Evolutionary conservation across 2,797 vertebrate genomes (phyloP).

Genomic region (Hydrophis major): DNA sequence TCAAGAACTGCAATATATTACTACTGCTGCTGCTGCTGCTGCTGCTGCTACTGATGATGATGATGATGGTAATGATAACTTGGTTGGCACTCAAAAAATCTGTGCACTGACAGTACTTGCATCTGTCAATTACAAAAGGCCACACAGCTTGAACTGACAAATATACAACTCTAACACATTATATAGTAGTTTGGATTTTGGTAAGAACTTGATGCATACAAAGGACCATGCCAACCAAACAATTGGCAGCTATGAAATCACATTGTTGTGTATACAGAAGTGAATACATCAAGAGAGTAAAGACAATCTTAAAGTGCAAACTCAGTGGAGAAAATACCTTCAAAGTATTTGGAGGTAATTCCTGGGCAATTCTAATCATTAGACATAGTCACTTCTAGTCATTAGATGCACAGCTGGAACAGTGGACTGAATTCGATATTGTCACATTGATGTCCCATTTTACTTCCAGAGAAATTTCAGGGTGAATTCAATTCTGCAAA

Average conservation of each 20-base stretch:
- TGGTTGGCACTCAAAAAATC: not conserved
- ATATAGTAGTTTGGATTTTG: not conserved
- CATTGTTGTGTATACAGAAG: not conserved
- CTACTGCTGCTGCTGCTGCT: no score
- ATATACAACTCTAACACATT: not conserved
- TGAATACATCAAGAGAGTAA: not conserved
- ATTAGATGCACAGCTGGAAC: not conserved
- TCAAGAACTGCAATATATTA: not conserved
- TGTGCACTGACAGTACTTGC: not conserved
- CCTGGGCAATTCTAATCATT: not conserved
- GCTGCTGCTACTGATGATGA: no score
- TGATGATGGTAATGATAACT: not conserved
- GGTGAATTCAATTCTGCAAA: not conserved
- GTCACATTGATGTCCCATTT: not conserved
- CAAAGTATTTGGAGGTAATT: not conserved
- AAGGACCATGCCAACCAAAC: not conserved
- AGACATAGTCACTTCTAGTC: not conserved
- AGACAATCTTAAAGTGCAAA: not conserved
- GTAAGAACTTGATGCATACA: not conserved
- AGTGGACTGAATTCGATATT: not conserved
- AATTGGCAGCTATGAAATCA: not conserved
- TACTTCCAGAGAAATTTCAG: not conserved
- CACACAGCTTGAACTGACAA: not conserved
- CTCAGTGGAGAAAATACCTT: not conserved
- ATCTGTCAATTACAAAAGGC: not conserved